These are phyloP conservation scores for Euplagia quadripunctaria DNA, from an alignment of 2,888 invertebrate species.

Conservation along the genomic window DNA sequence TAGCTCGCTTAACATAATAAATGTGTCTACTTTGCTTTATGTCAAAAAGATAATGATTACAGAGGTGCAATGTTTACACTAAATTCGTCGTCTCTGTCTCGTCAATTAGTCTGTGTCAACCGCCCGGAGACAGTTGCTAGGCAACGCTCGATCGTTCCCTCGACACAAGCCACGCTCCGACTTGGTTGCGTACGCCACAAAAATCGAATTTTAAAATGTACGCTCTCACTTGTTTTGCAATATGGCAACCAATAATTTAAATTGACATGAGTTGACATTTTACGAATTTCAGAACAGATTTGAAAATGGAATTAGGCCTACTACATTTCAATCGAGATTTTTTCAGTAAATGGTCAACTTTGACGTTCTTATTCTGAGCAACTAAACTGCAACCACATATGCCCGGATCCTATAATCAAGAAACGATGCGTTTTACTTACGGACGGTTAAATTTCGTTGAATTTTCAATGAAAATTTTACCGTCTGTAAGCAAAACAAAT, in stretches of 20 bases:
- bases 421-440: too few relatives aligned
- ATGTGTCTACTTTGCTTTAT: background rate
- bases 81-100: background rate
- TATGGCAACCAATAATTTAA: slow-evolving; percentile 46
- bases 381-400: too few relatives aligned
- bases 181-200: slow-evolving; percentile 54
- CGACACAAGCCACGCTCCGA: slow-evolving; percentile 57
- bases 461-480: too few relatives aligned
- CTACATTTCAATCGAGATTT: too few relatives aligned
- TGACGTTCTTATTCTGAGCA: too few relatives aligned
- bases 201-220: slow-evolving; percentile 57
- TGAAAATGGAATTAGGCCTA: background rate
- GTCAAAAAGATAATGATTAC: background rate
- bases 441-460: too few relatives aligned
- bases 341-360: too few relatives aligned
- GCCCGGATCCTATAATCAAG: too few relatives aligned
- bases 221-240: slow-evolving; percentile 38
- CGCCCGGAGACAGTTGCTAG: slow-evolving; percentile 68
- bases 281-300: background rate
- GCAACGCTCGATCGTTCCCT: slow-evolving; percentile 71
- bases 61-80: background rate
- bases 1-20: background rate
- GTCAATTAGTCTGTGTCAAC: slow-evolving; percentile 44
- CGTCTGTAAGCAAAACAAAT: too few relatives aligned
- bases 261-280: slow-evolving; percentile 43